Percentiles rank a stretch among this genome's conserved stretches.
phyloP scores from a whole-genome alignment of 2,888 invertebrate genomes.

The Leucoma salicis region DNA sequence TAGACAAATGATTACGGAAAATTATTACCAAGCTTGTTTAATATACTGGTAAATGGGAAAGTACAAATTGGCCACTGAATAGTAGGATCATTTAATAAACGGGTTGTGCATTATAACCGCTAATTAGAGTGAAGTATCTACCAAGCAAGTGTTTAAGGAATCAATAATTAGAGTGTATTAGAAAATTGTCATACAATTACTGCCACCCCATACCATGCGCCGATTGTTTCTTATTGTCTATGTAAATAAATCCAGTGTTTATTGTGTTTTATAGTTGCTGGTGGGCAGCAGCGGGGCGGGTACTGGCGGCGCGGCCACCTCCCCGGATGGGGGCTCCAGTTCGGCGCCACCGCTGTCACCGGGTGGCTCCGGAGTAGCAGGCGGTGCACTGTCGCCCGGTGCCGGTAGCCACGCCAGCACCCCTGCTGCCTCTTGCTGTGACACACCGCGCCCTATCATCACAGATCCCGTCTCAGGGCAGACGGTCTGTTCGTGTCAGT shows the following conservation, averaged over 20 bases:
- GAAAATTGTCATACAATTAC: too few species aligned
- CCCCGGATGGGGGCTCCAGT: constrained; percentile 86
- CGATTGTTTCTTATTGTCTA: too few species aligned
- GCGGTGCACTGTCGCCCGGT: constrained; percentile 82
- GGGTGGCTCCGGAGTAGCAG: constrained; percentile 85
- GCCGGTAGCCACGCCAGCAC: constrained; percentile 78
- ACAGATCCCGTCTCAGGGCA: constrained; percentile 96
- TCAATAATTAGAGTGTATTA: too few species aligned
- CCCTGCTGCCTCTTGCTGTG: constrained; percentile 88
- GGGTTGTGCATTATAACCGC: too few species aligned
- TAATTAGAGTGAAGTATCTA: too few species aligned
- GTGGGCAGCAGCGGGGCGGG: constrained; percentile 89
- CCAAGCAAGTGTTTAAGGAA: too few species aligned
- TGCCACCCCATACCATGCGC: too few species aligned
- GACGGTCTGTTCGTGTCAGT: constrained; percentile 96
- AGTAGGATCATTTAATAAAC: too few species aligned
- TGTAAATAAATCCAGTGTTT: background rate
- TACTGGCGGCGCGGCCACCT: constrained; percentile 87
- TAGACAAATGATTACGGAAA: too few species aligned
- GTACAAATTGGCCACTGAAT: too few species aligned
- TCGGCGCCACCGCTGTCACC: constrained; percentile 89
- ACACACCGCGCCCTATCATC: constrained; percentile 94
- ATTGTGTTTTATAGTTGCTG: constrained; percentile 82
- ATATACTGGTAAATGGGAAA: too few species aligned
- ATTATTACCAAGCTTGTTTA: too few species aligned